These are phyloP conservation scores for Latrodectus geometricus DNA, from an alignment of 1,140 invertebrate genomes.

Conservation along the genomic window DNA sequence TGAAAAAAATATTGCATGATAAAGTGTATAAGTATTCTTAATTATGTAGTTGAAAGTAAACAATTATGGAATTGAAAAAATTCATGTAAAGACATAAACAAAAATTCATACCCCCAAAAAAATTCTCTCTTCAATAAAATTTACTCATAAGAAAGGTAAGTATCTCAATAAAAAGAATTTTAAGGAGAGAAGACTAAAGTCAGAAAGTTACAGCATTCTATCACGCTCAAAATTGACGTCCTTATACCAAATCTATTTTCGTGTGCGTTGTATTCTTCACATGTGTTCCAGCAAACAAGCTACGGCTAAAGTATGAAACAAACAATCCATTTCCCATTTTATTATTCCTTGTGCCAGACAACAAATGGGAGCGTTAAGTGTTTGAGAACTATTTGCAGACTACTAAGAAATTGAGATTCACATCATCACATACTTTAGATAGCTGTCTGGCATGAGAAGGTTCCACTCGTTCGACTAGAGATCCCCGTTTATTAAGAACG, in stretches of 20 bases:
- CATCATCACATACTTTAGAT: constrained; percentile 6
- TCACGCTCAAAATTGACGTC: not conserved
- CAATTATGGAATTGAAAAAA: too few species aligned
- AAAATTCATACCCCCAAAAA: too few species aligned
- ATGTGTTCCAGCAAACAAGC: not conserved
- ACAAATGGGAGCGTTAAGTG: constrained; percentile 16
- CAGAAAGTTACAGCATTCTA: too few species aligned
- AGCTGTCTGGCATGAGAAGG: constrained; percentile 6
- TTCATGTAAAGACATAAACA: too few species aligned
- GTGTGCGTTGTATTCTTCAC: not conserved
- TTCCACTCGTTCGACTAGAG: not conserved
- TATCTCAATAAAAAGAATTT: too few species aligned
- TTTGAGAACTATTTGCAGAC: constrained; percentile 21
- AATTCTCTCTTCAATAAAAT: too few species aligned
- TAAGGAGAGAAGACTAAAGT: too few species aligned
- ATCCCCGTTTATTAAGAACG: too few species aligned
- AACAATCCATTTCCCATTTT: constrained; percentile 31
- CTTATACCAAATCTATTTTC: constrained; percentile 33
- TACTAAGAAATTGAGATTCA: not conserved
- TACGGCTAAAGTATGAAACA: constrained; percentile 15
- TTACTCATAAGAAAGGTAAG: too few species aligned
- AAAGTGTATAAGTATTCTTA: too few species aligned
- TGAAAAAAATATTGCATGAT: too few species aligned
- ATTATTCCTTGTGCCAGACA: constrained; percentile 9
- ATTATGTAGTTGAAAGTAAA: too few species aligned